Percentiles rank a stretch among this genome's conserved stretches.
phyloP scores from a whole-genome alignment of 1,140 invertebrate species.

The Bursaphelenchus mucronatus region DNA sequence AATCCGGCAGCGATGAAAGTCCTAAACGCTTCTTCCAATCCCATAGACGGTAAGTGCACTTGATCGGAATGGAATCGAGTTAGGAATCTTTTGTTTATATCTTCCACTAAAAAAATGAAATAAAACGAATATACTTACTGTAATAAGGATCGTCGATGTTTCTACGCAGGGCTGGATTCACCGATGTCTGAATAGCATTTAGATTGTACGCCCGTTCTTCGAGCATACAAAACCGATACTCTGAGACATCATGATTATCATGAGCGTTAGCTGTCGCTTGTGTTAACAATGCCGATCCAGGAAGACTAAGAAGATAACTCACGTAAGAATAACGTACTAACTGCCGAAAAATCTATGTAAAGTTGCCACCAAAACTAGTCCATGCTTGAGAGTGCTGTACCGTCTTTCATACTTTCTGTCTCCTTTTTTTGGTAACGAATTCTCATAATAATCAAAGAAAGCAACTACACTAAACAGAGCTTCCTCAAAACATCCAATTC shows the following conservation, averaged over 20 bases:
- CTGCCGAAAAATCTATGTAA: conserved; percentile 16
- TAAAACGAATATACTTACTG: neutral
- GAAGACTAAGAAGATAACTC: conserved; percentile 1
- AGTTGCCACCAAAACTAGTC: conserved; percentile 12
- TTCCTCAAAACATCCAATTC: conserved; percentile 6
- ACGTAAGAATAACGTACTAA: conserved; percentile 12
- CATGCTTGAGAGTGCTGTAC: conserved; percentile 8
- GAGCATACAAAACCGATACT: conserved; percentile 1
- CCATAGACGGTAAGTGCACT: neutral
- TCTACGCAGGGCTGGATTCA: neutral
- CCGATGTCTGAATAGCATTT: conserved; percentile 5
- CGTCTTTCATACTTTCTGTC: neutral
- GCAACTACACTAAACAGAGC: neutral
- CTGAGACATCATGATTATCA: conserved; percentile 9
- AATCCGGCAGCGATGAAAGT: conserved; percentile 17
- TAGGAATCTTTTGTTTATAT: conserved; percentile 8
- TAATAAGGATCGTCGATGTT: neutral
- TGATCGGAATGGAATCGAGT: conserved; percentile 3
- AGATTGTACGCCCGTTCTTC: conserved; percentile 12
- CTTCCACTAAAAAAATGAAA: conserved; percentile 15
- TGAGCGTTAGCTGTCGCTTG: conserved; percentile 17
- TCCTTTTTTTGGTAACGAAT: neutral
- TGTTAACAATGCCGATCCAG: neutral
- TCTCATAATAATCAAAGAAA: conserved; percentile 9
- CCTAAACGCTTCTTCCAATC: conserved; percentile 5